Percentiles rank a stretch among this genome's conserved stretches.
Evolutionary conservation across 2,888 invertebrate species (phyloP).

Genomic region (Drosophila neonasuta): DNA sequence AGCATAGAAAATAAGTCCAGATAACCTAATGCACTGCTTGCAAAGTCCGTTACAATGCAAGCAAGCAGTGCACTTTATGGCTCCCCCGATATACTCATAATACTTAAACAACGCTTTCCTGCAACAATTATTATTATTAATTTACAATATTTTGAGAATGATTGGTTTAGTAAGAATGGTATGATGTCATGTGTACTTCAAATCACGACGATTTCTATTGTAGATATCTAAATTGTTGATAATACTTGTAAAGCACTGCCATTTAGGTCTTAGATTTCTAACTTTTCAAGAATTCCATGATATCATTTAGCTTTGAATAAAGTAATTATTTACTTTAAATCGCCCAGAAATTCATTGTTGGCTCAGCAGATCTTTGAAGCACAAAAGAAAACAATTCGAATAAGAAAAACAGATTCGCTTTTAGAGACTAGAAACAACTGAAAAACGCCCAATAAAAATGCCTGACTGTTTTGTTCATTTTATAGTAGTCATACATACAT

Average conservation of each 20-base stretch:
- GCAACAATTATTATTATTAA: not conserved
- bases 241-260: too few species aligned
- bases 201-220: slow-evolving; percentile 5
- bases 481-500: slow-evolving; percentile 29
- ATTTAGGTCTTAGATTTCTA: too few species aligned
- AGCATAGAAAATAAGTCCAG: not conserved
- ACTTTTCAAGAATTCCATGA: not conserved
- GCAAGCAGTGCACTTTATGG: slow-evolving; percentile 6
- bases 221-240: not conserved
- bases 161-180: not conserved
- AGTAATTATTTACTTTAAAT: slow-evolving; percentile 20
- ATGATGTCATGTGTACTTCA: slow-evolving; percentile 14
- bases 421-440: slow-evolving; percentile 10
- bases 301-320: slow-evolving; percentile 4
- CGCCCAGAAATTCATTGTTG: slow-evolving; percentile 6
- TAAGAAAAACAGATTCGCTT: slow-evolving; percentile 16
- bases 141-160: not conserved
- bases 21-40: slow-evolving; percentile 2
- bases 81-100: not conserved
- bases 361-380: slow-evolving; percentile 9
- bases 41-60: not conserved
- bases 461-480: slow-evolving; percentile 22
- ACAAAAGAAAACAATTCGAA: slow-evolving; percentile 2
- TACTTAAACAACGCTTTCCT: not conserved
- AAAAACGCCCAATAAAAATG: slow-evolving; percentile 7